phyloP scores from a whole-genome alignment of 2,113 vertebrate genomes.

The Glaucidium brasilianum region DNA sequence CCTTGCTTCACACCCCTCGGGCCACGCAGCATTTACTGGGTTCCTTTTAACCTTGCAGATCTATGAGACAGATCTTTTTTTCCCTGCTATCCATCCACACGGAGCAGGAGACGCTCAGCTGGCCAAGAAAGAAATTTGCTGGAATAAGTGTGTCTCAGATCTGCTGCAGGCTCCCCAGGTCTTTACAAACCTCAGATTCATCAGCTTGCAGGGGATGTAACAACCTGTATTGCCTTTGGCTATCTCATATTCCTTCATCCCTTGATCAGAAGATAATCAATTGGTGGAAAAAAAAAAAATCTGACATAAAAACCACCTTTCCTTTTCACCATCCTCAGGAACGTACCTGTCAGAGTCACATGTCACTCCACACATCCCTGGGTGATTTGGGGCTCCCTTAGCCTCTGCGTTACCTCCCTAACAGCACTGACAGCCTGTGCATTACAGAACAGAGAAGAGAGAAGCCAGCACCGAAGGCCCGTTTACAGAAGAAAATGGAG shows the following conservation, averaged over 20 bases:
- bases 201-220: not conserved
- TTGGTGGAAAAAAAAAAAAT: accelerated
- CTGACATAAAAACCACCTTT: not conserved
- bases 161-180: not conserved
- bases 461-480: not conserved
- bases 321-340: not conserved
- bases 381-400: not conserved
- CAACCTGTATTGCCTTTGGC: not conserved
- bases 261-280: not conserved
- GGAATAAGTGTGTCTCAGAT: not conserved
- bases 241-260: not conserved
- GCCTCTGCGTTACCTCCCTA: not conserved
- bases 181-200: not conserved
- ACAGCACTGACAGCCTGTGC: not conserved
- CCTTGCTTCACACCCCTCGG: not conserved
- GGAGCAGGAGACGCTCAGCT: not conserved
- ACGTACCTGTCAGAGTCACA: not conserved
- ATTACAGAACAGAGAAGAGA: not conserved
- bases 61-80: not conserved
- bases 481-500: not conserved
- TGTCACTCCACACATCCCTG: not conserved
- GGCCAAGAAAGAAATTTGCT: accelerated
- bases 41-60: not conserved
- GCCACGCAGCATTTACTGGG: accelerated
- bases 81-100: too few species aligned